These are phyloP conservation scores for Canis aureus DNA, from an alignment of 2,113 vertebrate genomes.

Conservation along the genomic window DNA sequence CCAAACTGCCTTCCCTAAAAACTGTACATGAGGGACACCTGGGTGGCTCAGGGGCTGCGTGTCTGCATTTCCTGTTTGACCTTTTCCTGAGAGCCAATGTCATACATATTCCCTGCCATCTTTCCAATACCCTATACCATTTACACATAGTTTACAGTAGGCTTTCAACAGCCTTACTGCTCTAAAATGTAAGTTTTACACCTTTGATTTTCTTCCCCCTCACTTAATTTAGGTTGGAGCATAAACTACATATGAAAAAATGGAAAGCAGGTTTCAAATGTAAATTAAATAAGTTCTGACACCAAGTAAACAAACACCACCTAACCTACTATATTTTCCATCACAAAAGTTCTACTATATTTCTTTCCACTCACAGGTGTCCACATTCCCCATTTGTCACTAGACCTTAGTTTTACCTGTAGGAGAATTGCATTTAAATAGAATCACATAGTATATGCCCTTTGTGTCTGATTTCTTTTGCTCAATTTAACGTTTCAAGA, in stretches of 20 bases:
- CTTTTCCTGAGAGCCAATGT: not conserved
- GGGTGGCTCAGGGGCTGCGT: not conserved
- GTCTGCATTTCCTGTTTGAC: not conserved
- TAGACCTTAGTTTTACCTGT: not conserved
- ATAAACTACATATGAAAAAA: not conserved
- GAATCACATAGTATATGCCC: not conserved
- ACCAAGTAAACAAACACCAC: not conserved
- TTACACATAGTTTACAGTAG: not conserved
- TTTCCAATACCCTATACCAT: not conserved
- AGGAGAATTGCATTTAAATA: not conserved
- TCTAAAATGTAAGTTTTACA: not conserved
- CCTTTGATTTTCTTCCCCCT: not conserved
- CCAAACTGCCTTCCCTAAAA: not conserved
- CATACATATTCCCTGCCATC: fast-evolving
- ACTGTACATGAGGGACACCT: fast-evolving
- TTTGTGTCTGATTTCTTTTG: not conserved
- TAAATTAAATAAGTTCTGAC: not conserved
- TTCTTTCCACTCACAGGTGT: not conserved
- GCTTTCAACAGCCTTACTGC: not conserved
- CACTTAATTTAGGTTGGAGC: not conserved
- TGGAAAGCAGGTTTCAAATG: not conserved
- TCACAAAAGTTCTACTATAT: not conserved
- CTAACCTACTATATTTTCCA: not conserved
- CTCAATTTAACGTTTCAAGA: not conserved
- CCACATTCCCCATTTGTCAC: not conserved